These are phyloP conservation scores for Oedothorax gibbosus DNA, from an alignment of 1,140 invertebrate genomes.

Conservation along the genomic window DNA sequence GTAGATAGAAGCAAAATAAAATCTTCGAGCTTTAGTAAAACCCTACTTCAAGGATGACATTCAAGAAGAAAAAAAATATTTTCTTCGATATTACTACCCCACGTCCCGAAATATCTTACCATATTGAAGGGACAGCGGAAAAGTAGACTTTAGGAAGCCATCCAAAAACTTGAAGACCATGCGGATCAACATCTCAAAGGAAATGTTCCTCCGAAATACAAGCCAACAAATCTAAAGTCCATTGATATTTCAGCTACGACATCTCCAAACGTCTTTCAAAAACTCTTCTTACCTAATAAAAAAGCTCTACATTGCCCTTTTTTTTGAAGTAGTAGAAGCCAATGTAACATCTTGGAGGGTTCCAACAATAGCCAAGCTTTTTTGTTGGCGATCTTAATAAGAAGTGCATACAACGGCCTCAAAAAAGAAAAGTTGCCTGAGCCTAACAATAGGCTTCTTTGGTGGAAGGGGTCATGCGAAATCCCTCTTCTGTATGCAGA, in stretches of 20 bases:
- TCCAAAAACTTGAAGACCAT: not conserved
- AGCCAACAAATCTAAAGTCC: not conserved
- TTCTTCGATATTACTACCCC: no score
- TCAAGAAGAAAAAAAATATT: no score
- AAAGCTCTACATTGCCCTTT: not conserved
- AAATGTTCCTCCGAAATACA: not conserved
- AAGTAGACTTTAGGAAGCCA: not conserved
- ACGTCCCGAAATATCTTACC: no score
- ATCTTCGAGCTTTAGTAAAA: no score
- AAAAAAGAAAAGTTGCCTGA: no score
- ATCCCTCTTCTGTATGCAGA: constrained; percentile 19
- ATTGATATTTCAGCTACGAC: not conserved
- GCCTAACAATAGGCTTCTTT: not conserved
- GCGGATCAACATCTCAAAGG: constrained; percentile 16
- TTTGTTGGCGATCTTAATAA: constrained; percentile 13
- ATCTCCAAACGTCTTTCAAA: not conserved
- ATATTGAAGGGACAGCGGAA: no score
- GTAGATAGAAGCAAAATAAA: no score
- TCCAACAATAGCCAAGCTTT: constrained; percentile 12
- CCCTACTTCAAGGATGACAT: no score
- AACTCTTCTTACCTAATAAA: constrained; percentile 7
- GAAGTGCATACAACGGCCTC: constrained; percentile 1
- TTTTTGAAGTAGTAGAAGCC: not conserved
- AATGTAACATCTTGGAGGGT: no score
- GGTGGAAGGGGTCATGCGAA: constrained; percentile 6